Base-by-base conservation (phyloP, 2,113 vertebrate species). In the Ammodytes dubius region DNA sequence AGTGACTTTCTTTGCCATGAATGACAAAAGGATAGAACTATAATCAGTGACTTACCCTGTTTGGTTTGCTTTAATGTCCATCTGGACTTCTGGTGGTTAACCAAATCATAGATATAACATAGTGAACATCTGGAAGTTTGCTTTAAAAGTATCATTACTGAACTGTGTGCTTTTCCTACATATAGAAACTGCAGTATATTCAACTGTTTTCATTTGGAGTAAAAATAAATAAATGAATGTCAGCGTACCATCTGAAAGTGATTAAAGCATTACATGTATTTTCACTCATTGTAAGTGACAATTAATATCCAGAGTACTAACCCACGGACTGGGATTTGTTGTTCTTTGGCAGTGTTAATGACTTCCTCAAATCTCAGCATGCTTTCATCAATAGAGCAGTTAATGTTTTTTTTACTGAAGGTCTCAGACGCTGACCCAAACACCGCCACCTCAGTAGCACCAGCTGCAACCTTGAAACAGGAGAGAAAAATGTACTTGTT, bases 341-440 rank as follows among this genome's bases (percentile, higher is more conserved):
- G 95, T 85, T 94, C 94, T 73, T 93, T 96, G 87, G 97, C 97
- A 35, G 94, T 87, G 68, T 93, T 95, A 82, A 96, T 81, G 63
- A 99, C 94, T 76, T 96, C 96, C 88, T 97, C 94, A 91, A 98
- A 99, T 88, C 93, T 96, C 75, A 94, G 92, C 94, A 98, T 94
- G 88, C 98, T 98, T 95, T 99, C 97, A 91, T 97, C 96, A 81
- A 99, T 96, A 54, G 97, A 97, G 89, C 98, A 98, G 91, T 98
- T 99, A 89, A 98, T 95, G 50, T 98, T 99, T 90, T 93, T 97
- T 93, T 95, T 96, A 90, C 94, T 97, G 85, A 99, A 98, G 17
- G 95, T 95, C 90, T 99, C 97, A 71, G 97, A 98, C 10, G 97
- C 97, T 35, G 97, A 98, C 7, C 95, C 97, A 95, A 99, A 99